Evolutionary conservation across 2,113 vertebrate species (phyloP).

Genomic region (Narcine bancroftii): DNA sequence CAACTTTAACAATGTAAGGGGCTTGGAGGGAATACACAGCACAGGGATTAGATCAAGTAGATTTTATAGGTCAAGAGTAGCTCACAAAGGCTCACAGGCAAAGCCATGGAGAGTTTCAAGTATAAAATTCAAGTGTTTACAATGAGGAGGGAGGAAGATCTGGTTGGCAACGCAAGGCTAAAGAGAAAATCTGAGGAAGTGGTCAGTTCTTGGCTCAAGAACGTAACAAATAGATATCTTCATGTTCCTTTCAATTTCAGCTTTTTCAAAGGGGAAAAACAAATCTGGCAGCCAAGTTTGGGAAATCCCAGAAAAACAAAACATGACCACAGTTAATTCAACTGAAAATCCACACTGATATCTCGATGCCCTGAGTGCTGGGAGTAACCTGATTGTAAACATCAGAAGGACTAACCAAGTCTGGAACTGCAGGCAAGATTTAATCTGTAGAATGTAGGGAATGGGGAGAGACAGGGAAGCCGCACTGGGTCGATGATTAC

Average conservation of each 20-base stretch:
- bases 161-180: not conserved
- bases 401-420: not conserved
- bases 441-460: not conserved
- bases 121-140: not conserved
- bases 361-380: no score
- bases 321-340: not conserved
- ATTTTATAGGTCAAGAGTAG: not conserved
- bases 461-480: not conserved
- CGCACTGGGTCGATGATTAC: no score
- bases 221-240: not conserved
- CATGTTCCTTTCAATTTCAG: not conserved
- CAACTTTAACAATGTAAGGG: no score
- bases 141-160: no score
- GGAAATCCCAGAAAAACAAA: no score
- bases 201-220: not conserved
- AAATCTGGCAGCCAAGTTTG: no score
- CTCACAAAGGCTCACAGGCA: not conserved
- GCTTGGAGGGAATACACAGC: not conserved
- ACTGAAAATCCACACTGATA: not conserved
- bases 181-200: not conserved
- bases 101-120: not conserved
- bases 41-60: not conserved
- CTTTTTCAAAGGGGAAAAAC: not conserved
- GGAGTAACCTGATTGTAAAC: no score
- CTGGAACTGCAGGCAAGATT: not conserved